Evolutionary conservation across 2,888 invertebrate genomes (phyloP).

Genomic region (Notodonta ziczac): DNA sequence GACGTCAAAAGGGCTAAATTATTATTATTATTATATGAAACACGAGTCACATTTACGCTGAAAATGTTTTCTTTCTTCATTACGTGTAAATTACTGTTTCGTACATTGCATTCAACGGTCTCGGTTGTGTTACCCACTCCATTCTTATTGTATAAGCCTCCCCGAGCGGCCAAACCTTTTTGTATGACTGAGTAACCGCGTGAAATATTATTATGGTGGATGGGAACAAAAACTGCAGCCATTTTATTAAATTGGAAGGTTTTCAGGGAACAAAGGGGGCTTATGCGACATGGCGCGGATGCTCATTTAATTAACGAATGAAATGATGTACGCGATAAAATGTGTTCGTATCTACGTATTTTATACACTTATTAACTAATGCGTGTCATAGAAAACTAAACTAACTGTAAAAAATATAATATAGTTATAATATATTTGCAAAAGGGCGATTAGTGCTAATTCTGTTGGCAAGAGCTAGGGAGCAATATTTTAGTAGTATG

Average conservation of each 20-base stretch:
- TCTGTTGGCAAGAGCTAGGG: too few relatives aligned
- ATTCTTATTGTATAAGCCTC: conserved; percentile 36
- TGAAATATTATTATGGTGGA: conserved; percentile 27
- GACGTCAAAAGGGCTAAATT: too few relatives aligned
- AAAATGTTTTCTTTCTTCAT: conserved; percentile 14
- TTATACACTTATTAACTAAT: too few relatives aligned
- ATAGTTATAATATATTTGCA: too few relatives aligned
- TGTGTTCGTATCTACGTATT: too few relatives aligned
- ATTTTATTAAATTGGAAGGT: not conserved
- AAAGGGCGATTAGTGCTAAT: too few relatives aligned
- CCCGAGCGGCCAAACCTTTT: conserved; percentile 29
- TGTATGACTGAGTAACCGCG: conserved; percentile 26
- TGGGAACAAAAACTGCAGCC: conserved; percentile 1
- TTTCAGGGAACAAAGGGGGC: not conserved
- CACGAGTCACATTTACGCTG: conserved; percentile 9
- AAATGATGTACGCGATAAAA: not conserved
- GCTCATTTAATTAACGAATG: not conserved
- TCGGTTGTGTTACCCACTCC: conserved; percentile 12
- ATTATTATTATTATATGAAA: too few relatives aligned
- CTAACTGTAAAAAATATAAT: too few relatives aligned
- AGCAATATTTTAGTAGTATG: too few relatives aligned
- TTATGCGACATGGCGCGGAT: not conserved
- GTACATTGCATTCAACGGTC: conserved; percentile 32
- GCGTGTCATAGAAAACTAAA: too few relatives aligned
- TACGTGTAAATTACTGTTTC: conserved; percentile 28